Conservation (phyloP, 2,888 invertebrate species). For the Tortricodes alternella region DNA sequence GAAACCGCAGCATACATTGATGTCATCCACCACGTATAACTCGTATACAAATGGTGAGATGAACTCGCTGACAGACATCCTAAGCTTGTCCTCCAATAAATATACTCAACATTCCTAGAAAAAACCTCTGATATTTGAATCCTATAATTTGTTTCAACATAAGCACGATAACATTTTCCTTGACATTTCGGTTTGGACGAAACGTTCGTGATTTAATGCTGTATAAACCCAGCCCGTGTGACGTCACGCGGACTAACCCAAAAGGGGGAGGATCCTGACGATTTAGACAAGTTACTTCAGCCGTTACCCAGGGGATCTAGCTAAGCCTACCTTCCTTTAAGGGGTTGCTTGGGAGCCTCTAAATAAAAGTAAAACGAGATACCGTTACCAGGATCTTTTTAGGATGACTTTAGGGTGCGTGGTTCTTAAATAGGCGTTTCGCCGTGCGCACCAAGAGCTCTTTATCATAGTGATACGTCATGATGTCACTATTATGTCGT, state of each 20-base stretch:
- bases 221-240: conserved; percentile 4
- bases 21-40: background rate
- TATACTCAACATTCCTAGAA: no score
- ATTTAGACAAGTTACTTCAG: background rate
- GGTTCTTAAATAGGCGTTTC: no score
- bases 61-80: background rate
- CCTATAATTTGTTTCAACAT: background rate
- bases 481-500: no score
- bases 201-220: conserved; percentile 14
- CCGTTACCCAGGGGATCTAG: background rate
- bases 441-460: no score
- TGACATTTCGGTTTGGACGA: conserved; percentile 22
- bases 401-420: no score
- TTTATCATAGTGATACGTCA: no score
- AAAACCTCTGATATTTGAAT: background rate
- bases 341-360: background rate
- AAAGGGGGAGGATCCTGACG: background rate
- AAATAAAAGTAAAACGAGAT: no score
- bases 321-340: background rate
- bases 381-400: no score
- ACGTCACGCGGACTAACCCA: conserved; percentile 8
- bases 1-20: conserved; percentile 12
- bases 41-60: conserved; percentile 4
- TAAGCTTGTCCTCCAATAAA: no score
- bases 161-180: conserved; percentile 4